Evolutionary conservation across 2,797 vertebrate genomes (phyloP), one percentile per base, ranked within the genome.

Genomic region (Pipistrellus kuhlii): DNA sequence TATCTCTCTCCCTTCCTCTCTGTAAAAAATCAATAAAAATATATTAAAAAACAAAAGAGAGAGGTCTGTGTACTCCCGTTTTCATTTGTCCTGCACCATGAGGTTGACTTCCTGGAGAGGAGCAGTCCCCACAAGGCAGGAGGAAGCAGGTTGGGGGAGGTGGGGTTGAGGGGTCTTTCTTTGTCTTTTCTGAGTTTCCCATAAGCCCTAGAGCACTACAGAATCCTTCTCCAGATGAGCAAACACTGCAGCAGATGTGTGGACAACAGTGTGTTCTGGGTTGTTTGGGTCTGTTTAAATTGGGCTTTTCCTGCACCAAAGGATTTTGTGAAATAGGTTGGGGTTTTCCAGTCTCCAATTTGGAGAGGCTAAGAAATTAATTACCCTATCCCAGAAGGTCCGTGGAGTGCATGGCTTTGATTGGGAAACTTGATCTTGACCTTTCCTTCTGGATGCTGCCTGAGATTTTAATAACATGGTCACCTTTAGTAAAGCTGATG

Each of bases 251-350:
- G 1, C 92, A 93, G 88, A 84, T 93, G 25, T 53, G 82, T 53
- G 4, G 0, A 55, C 85, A 75, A 2, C 30, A 41, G 38, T 57
- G 27, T 81, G 15, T 91, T 94, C 88, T 55, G 88, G 55, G 85
- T 85, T 13, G 77, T 78, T 85, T 66, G 44, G 94, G 75, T 91
- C 46, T 95, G 92, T 95, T 92, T 72, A 86, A 77, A 51, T 51
- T 23, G 59, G 1, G 27, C 77, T 96, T 95, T 94, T 84, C 93
- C 51, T 92, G 44, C 48, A 87, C 80, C 15, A 57, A 75, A 32
- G 91, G 90, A 41, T 91, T 84, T 96, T 89, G 86, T 94, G 66
- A 98, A 95, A 90, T 81, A 1, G 57, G 35, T 85, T 76, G 46
- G 32, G 66, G 25, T 85, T 97, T 93, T 18, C 1, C 71, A 89